A percentile compares a stretch with the other conserved stretches of the same genome.
These are phyloP conservation scores for Ochropleura leucogaster DNA, from an alignment of 2,888 invertebrate genomes.

Conservation along the genomic window DNA sequence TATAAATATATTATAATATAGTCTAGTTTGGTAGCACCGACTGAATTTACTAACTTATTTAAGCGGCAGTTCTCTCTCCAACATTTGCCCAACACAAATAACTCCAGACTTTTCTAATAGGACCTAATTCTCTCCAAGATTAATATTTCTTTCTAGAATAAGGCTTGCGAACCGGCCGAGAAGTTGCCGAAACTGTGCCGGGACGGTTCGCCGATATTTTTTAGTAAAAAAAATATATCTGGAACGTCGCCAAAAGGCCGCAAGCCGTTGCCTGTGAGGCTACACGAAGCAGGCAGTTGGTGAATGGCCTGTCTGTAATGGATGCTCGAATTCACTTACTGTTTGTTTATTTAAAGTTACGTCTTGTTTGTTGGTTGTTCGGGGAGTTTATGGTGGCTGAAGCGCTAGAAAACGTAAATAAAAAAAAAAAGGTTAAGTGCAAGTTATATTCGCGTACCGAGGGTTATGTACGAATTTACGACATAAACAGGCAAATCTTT, in stretches of 20 bases:
- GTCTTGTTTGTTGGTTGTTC: not conserved
- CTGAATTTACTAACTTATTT: conserved; percentile 16
- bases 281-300: conserved; percentile 15
- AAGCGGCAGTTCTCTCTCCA: conserved; percentile 4
- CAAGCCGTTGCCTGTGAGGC: conserved; percentile 30
- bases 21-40: too few relatives aligned
- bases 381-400: not conserved
- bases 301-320: conserved; percentile 37
- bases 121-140: conserved; percentile 31
- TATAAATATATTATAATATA: too few relatives aligned
- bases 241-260: conserved; percentile 55
- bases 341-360: conserved; percentile 34
- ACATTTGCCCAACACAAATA: not conserved
- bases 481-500: too few relatives aligned
- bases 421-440: too few relatives aligned
- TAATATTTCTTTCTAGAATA: conserved; percentile 59
- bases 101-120: conserved; percentile 1
- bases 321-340: conserved; percentile 40
- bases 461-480: too few relatives aligned
- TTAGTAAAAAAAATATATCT: conserved; percentile 52
- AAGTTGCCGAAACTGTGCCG: conserved; percentile 69
- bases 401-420: too few relatives aligned
- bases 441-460: too few relatives aligned
- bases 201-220: conserved; percentile 60
- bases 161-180: conserved; percentile 44